Evolutionary conservation across 2,888 invertebrate species (phyloP).

Genomic region (Parochlus steinenii): DNA sequence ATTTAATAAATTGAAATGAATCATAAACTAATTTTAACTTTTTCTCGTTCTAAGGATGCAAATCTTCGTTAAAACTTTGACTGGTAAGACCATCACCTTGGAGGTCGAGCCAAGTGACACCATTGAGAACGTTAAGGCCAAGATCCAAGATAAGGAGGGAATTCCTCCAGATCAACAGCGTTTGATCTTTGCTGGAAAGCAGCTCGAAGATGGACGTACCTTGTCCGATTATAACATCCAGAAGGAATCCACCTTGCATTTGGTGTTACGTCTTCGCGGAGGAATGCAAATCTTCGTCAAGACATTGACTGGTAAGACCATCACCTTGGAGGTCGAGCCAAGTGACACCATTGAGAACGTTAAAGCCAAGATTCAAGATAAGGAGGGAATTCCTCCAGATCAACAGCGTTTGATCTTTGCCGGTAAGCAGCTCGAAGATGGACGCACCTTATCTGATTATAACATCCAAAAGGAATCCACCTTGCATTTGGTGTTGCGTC

Average conservation of each 20-base stretch:
- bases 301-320: conserved; percentile 31
- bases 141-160: conserved; percentile 26
- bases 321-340: conserved; percentile 18
- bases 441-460: conserved; percentile 47
- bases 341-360: conserved; percentile 42
- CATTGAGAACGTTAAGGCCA: conserved; percentile 41
- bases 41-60: no score
- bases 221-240: conserved; percentile 51
- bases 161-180: conserved; percentile 41
- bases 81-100: conserved; percentile 28
- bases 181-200: conserved; percentile 45
- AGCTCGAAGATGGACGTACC: conserved; percentile 51
- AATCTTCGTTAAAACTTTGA: conserved; percentile 31
- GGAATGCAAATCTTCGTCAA: conserved; percentile 35
- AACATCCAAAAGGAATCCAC: conserved; percentile 49
- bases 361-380: conserved; percentile 29
- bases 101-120: conserved; percentile 31
- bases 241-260: conserved; percentile 41
- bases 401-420: conserved; percentile 44
- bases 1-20: no score
- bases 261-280: conserved; percentile 40
- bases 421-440: conserved; percentile 52
- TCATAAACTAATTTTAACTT: no score
- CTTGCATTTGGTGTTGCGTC: conserved; percentile 36
- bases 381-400: conserved; percentile 35